These are phyloP conservation scores for Eonycteris spelaea DNA, from an alignment of 2,113 vertebrate species.

Conservation along the genomic window DNA sequence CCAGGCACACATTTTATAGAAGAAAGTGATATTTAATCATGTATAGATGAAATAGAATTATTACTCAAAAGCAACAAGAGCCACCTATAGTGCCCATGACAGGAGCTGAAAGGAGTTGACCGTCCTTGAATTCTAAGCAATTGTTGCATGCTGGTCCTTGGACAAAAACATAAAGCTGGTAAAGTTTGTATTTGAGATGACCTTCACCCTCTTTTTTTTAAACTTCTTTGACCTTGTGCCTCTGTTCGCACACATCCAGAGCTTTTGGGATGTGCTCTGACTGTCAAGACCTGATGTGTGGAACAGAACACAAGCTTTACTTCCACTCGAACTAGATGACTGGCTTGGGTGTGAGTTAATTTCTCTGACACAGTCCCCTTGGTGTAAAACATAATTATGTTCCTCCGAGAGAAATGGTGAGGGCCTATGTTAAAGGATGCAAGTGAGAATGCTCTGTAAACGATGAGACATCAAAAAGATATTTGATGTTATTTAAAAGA, in stretches of 20 bases:
- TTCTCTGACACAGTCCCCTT: neutral
- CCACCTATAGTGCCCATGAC: constrained; percentile 58
- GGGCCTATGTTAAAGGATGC: neutral
- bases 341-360: neutral
- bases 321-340: neutral
- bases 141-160: constrained; percentile 52
- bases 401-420: neutral
- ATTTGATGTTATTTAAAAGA: neutral
- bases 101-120: constrained; percentile 43
- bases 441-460: neutral
- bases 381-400: neutral
- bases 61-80: constrained; percentile 70
- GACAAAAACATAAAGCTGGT: constrained; percentile 49
- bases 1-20: constrained; percentile 60
- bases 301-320: neutral
- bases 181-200: constrained; percentile 58
- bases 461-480: neutral
- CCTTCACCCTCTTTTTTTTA: constrained; percentile 27
- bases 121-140: constrained; percentile 64
- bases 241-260: constrained; percentile 30
- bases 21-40: constrained; percentile 66
- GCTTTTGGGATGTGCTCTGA: constrained; percentile 18
- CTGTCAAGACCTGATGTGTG: neutral
- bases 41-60: constrained; percentile 73
- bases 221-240: constrained; percentile 44